Base-by-base conservation (phyloP, 2,888 invertebrate genomes). In the Rhingia campestris region DNA sequence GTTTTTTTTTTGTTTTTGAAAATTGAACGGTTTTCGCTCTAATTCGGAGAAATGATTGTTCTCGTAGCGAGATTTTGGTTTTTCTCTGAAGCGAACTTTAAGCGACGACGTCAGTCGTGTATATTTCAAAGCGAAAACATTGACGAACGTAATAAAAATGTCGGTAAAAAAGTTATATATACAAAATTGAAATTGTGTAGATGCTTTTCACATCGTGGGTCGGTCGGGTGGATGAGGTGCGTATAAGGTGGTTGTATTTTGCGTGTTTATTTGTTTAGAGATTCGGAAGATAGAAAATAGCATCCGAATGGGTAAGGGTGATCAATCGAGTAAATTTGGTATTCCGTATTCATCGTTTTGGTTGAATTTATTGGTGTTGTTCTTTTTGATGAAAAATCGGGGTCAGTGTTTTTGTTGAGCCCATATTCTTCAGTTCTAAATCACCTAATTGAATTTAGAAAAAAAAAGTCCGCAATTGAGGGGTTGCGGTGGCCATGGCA, bases 391-490 rank as follows among this genome's bases (percentile, higher is more conserved):
- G 72, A 76, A 43, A 39, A 63, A 82, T 77, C 74, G 51, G 67
- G 82, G 67, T 82, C 81, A 82, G 72, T 81, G 81, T 72, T 76
- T 66, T 33, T 66, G 32, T 37, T 58, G 63, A 70, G 66, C 66
- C 45, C 39, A 33, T 79, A 58, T 45, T 41, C 49, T 39, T 45
- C 9, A n/a, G 37, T 49, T 54, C 45, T 37, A 49, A 66, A 51
- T 30, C 10, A 47, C 12, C 72, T 77, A 82, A 82, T 82, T 77
- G 69, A 73, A 73, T 82, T 82, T 61, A 56, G 43, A 22, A 22
- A 70, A 66, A 41, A 51, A 37, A 63, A 64, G 32, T 9, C 9
- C 32, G 58, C 33, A 39, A 43, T 4, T 5, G 12, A 32, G 64
- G 51, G 51, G 59, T 33, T 35, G 58, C 1, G 32, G 39, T 64